Evolutionary conservation across 2,888 invertebrate genomes (phyloP), one percentile per base, ranked within the genome.

Genomic region (Plusia festucae): DNA sequence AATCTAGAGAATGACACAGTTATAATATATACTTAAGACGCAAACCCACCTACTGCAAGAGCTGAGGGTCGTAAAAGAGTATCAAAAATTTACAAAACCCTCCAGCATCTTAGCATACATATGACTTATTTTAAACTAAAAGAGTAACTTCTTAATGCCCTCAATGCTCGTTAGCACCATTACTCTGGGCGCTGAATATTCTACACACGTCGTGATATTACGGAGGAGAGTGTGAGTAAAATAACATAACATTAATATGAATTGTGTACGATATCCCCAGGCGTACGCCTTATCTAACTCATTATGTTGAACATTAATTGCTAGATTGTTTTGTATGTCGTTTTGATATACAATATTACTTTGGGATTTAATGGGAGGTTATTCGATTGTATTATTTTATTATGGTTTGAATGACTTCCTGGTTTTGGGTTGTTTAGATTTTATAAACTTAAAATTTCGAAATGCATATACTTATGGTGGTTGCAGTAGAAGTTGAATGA

Each of bases 291-390:
- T 81, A 87, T 88, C 88, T 74, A 78, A 82, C 80, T 84, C 82
- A 79, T 85, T 85, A 81, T 76, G 81, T 86, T 73, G 76, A 78
- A 82, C 81, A 74, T 82, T 86, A 85, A 88, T 87, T 82, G 81
- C 71, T 68, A 69, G 68, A 77, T 83, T 79, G 70, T 76, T 75
- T 76, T 70, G 75, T 76, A 53, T 67, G 60, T 56, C 55, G 58
- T 51, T 68, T 68, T 58, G 62, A 65, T 67, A 53, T 58, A 60
- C 22, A 40, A 64, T 72, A 70, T 78, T 62, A 65, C 73, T 64
- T 53, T 18, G 24, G 20, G 54, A 30, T 57, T 60, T 70, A 58
- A 65, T 53, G 16, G 52, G 56, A 32, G 16, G 22, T 24, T 46
- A 4, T 15, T 0, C 24, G 1, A 30, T 2, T 15, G 2, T 9